phyloP scores from a whole-genome alignment of 2,888 invertebrate species.

The Panzeria rudis region DNA sequence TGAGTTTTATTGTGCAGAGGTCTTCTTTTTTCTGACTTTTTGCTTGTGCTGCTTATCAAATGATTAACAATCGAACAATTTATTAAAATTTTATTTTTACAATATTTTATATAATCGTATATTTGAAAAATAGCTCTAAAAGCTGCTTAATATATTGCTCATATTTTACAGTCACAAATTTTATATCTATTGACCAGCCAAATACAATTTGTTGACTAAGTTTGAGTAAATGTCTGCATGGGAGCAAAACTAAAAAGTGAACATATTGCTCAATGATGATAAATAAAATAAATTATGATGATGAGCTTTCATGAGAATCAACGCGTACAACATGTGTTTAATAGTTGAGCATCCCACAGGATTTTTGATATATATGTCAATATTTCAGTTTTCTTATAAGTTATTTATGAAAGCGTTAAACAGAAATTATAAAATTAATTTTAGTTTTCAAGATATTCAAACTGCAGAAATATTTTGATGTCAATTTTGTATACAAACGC shows the following conservation, averaged over 20 bases:
- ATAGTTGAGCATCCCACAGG: too few relatives aligned
- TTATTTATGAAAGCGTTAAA: too few relatives aligned
- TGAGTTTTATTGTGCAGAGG: constrained; percentile 51
- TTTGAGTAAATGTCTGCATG: constrained; percentile 6
- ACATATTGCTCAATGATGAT: constrained; percentile 11
- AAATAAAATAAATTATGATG: constrained; percentile 17
- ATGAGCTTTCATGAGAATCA: neutral
- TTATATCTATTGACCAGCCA: constrained; percentile 21
- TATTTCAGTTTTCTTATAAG: too few relatives aligned
- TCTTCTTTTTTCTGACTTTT: constrained; percentile 16
- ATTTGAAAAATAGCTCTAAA: constrained; percentile 60
- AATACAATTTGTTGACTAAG: neutral
- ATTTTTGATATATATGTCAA: too few relatives aligned
- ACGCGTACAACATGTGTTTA: too few relatives aligned
- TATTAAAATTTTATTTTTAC: constrained; percentile 56
- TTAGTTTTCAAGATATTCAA: too few relatives aligned
- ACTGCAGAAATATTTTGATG: too few relatives aligned
- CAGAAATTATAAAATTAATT: too few relatives aligned
- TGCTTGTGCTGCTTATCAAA: constrained; percentile 58
- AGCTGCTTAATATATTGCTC: constrained; percentile 50
- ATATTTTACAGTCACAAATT: constrained; percentile 18
- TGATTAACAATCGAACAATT: constrained; percentile 68
- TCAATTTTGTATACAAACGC: too few relatives aligned
- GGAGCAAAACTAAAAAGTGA: neutral
- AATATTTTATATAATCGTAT: constrained; percentile 31